Base-by-base conservation (phyloP, 1,140 invertebrate species). In the Sesamia nonagrioides region DNA sequence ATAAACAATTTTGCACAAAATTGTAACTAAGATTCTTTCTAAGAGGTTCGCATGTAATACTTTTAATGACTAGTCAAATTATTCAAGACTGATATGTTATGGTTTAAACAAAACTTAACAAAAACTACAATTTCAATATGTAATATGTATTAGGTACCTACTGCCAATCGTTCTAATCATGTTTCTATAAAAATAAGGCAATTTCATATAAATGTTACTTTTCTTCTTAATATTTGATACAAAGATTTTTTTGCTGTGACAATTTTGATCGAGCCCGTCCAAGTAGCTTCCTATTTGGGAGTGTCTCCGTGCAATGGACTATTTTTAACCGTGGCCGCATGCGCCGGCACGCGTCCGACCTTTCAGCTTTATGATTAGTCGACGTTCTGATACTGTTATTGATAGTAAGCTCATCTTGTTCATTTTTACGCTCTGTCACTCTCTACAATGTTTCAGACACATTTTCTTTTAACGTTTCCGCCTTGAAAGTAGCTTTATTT, bases 221-320 rank as follows among this genome's bases (percentile, higher is more conserved):
- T 54, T 48, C 33, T 68, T 56, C 17, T 45, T 61, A 9, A 66
- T 18, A 11, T 45, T 17, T 40, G 74, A 83, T 48, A 74, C 78
- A n/a, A 80, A 83, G 78, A 86, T 77, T 82, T 81, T 83, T 86
- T 89, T 87, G 83, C 58, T 77, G 37, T 85, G 83, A 82, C 84
- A 83, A 82, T 85, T 84, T 86, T 88, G 86, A 90, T 89, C 78
- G 77, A 68, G 84, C 69, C 73, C 84, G 75, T 81, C 79, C 84
- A 84, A 89, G 87, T 89, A 87, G 81, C 86, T 91, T 92, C 91
- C 88, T 91, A 91, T 93, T 93, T 81, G 88, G 91, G 88, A 89
- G 87, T 92, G 90, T 92, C 91, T 90, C 84, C 79, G 84, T 60
- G 66, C 82, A 82, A 56, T 82, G 84, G 82, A 84, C 88, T 94